Conservation (phyloP, 35 echinoderm and acorn worm species). For the Diadema setosum region DNA sequence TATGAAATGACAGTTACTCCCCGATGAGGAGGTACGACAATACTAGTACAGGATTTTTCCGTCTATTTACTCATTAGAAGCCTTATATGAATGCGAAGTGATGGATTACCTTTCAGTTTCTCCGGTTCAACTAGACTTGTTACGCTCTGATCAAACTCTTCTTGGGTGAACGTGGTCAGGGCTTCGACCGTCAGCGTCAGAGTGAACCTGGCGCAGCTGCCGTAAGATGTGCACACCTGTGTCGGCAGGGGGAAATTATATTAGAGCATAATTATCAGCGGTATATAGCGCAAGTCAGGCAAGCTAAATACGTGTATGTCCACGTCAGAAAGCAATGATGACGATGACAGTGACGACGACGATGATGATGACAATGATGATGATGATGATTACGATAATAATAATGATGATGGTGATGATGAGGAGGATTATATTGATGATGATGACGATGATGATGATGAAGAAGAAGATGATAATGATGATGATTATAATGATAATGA, state of each 20-base stretch:
- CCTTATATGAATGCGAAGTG: not conserved
- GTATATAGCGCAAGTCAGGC: too few relatives aligned
- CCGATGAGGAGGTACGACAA: too few relatives aligned
- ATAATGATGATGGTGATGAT: too few relatives aligned
- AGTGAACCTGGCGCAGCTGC: not conserved
- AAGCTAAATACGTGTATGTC: too few relatives aligned
- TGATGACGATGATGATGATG: not conserved
- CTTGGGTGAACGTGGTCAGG: not conserved
- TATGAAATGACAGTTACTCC: too few relatives aligned
- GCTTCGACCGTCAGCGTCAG: not conserved
- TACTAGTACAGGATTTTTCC: too few relatives aligned
- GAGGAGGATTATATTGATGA: too few relatives aligned
- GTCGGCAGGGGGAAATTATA: too few relatives aligned
- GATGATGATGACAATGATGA: not conserved
- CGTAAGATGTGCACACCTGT: constrained; percentile 39
- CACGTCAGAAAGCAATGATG: not conserved
- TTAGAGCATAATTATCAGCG: too few relatives aligned
- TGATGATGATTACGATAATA: too few relatives aligned
- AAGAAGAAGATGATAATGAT: not conserved
- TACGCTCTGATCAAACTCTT: not conserved
- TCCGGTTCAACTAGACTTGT: constrained; percentile 16
- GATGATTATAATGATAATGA: too few relatives aligned
- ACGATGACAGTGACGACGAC: not conserved
- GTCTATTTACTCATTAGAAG: too few relatives aligned
- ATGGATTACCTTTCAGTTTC: constrained; percentile 43